These are phyloP conservation scores for Lottia gigantea DNA, from an alignment of 2,888 invertebrate species.

Conservation along the genomic window DNA sequence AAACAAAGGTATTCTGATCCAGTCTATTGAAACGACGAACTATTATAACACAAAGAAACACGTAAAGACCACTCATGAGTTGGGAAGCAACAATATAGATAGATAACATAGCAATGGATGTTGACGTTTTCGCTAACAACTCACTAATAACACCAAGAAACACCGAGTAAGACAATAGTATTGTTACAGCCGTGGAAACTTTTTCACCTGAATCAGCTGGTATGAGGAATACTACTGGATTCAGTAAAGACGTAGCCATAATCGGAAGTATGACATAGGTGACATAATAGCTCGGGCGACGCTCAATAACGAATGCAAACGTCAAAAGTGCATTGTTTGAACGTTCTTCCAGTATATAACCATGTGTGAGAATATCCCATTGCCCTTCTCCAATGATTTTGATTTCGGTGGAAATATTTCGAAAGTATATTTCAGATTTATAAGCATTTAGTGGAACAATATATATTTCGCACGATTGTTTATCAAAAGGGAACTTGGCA, in stretches of 20 bases:
- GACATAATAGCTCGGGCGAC: neutral
- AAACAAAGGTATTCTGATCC: too few relatives aligned
- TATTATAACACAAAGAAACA: neutral
- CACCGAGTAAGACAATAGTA: neutral
- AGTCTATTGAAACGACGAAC: neutral
- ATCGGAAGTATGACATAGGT: neutral
- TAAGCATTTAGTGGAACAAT: neutral
- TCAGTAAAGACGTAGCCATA: neutral
- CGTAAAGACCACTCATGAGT: neutral
- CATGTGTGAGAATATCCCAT: neutral
- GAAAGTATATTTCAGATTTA: neutral
- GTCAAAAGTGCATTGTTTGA: neutral
- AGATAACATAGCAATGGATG: neutral
- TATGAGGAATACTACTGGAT: neutral
- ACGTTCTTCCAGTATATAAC: neutral
- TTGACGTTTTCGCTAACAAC: neutral
- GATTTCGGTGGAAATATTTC: neutral
- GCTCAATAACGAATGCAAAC: neutral
- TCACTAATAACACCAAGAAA: neutral
- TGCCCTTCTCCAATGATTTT: neutral
- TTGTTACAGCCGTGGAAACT: neutral
- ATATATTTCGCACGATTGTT: neutral
- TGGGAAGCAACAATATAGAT: neutral
- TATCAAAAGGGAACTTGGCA: neutral
- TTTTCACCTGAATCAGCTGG: neutral